phyloP scores from a whole-genome alignment of 2,888 invertebrate species.

The Tribolium freemani region DNA sequence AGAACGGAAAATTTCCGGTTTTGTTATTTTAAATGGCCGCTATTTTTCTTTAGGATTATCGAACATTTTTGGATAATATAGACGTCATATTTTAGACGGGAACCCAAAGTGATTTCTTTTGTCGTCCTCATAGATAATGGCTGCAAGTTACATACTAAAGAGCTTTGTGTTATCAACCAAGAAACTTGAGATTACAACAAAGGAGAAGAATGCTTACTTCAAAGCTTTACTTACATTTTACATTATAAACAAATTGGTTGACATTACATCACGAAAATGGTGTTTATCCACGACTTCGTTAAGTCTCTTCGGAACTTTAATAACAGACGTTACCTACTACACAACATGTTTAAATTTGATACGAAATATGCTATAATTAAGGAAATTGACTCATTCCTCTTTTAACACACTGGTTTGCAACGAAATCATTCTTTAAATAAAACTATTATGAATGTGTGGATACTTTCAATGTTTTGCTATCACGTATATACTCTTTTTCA shows the following conservation, averaged over 20 bases:
- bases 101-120: slow-evolving; percentile 55
- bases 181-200: slow-evolving; percentile 52
- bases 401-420: too few relatives aligned
- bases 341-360: too few relatives aligned
- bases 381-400: too few relatives aligned
- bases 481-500: too few relatives aligned
- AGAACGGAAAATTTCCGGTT: slow-evolving; percentile 34
- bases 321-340: too few relatives aligned
- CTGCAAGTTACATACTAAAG: slow-evolving; percentile 53
- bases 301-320: background rate
- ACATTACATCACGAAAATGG: slow-evolving; percentile 27
- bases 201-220: slow-evolving; percentile 40
- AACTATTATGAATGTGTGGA: too few relatives aligned
- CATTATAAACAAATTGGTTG: slow-evolving; percentile 39
- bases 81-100: slow-evolving; percentile 50
- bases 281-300: slow-evolving; percentile 23
- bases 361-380: too few relatives aligned
- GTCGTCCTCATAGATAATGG: slow-evolving; percentile 51
- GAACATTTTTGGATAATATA: slow-evolving; percentile 47
- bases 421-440: too few relatives aligned
- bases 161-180: slow-evolving; percentile 54
- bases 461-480: too few relatives aligned
- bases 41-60: slow-evolving; percentile 44
- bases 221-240: slow-evolving; percentile 35
- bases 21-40: slow-evolving; percentile 38